Evolutionary conservation across 2,888 invertebrate species (phyloP).

Genomic region (Patella pellucida): DNA sequence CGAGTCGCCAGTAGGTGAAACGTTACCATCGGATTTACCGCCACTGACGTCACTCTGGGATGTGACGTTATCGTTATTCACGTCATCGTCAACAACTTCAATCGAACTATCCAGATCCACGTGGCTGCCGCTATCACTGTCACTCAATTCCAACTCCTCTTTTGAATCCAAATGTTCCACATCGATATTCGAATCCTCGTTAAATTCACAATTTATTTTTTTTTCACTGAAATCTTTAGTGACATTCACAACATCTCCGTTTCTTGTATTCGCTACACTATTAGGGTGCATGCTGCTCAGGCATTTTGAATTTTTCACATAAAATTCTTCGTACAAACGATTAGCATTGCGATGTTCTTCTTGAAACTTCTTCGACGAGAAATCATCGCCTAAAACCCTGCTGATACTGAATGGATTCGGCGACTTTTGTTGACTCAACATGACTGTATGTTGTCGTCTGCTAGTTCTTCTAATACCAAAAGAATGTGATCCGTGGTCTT

Average conservation of each 20-base stretch:
- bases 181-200: too few relatives aligned
- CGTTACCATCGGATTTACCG: slow-evolving; percentile 13
- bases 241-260: too few relatives aligned
- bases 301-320: too few relatives aligned
- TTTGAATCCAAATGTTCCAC: too few relatives aligned
- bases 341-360: slow-evolving; percentile 1
- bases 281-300: too few relatives aligned
- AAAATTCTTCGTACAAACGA: too few relatives aligned
- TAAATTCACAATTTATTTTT: too few relatives aligned
- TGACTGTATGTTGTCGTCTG: too few relatives aligned
- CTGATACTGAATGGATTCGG: slow-evolving; percentile 57
- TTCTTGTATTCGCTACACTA: too few relatives aligned
- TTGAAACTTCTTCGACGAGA: slow-evolving; percentile 11
- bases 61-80: slow-evolving; percentile 11
- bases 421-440: slow-evolving; percentile 2
- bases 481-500: too few relatives aligned
- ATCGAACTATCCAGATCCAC: slow-evolving; percentile 19
- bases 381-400: slow-evolving; percentile 54
- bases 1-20: slow-evolving; percentile 13
- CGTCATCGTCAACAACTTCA: slow-evolving; percentile 22
- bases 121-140: not conserved
- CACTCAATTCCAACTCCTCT: not conserved
- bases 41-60: slow-evolving; percentile 15
- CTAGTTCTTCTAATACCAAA: too few relatives aligned
- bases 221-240: too few relatives aligned